Evolutionary conservation across 1,140 invertebrate species (phyloP).

Genomic region (Polypedilum pembai): DNA sequence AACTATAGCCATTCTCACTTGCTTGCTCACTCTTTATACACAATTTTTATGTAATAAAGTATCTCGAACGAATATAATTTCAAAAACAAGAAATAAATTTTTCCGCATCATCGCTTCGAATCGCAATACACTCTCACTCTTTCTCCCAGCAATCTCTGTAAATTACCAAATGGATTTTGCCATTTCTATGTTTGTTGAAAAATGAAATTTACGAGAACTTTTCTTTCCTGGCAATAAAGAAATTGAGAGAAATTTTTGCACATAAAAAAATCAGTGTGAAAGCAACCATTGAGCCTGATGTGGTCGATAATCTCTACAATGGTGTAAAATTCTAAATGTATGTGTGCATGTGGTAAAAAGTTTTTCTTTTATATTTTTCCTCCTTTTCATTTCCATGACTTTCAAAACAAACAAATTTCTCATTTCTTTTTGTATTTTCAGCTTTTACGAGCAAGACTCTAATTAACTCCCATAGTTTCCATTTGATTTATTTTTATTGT

Average conservation of each 20-base stretch:
- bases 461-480: conserved; percentile 12
- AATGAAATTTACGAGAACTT: background rate
- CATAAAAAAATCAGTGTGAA: background rate
- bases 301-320: conserved; percentile 14
- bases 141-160: conserved; percentile 7
- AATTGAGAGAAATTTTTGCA: background rate
- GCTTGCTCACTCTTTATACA: too few species aligned
- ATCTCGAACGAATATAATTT: background rate
- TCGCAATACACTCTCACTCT: background rate
- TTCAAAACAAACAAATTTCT: background rate
- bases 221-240: background rate
- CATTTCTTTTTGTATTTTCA: background rate
- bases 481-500: conserved; percentile 20
- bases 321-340: background rate
- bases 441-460: background rate
- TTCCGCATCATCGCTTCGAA: conserved; percentile 10
- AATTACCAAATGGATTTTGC: background rate
- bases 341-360: background rate
- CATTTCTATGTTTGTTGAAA: background rate
- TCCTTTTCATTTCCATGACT: background rate
- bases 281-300: background rate
- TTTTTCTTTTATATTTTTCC: background rate
- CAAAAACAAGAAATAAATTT: conserved; percentile 14
- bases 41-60: background rate
- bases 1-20: too few species aligned